Percentiles rank a stretch among this genome's conserved stretches.
phyloP scores from a whole-genome alignment of 1,140 invertebrate species.

The Oncopodura yosiiana region DNA sequence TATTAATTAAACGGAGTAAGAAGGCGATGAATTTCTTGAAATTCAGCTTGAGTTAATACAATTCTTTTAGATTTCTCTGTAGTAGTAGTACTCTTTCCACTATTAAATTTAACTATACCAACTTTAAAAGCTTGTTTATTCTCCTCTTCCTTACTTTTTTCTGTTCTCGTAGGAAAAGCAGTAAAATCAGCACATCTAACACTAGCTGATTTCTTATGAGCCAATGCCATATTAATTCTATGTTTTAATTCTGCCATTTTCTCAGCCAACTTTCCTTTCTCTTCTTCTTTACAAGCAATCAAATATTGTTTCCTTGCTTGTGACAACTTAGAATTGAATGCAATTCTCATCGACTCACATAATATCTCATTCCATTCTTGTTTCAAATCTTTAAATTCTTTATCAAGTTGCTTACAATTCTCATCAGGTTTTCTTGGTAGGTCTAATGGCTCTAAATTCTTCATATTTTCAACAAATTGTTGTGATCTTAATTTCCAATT shows the following conservation, averaged over 20 bases:
- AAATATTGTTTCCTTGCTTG: constrained; percentile 26
- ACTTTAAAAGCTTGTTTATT: constrained; percentile 19
- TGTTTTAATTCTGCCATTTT: constrained; percentile 30
- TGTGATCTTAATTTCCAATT: constrained; percentile 30
- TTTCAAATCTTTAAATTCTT: constrained; percentile 25
- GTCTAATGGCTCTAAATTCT: constrained; percentile 22
- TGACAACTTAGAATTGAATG: constrained; percentile 7
- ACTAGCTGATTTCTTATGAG: constrained; percentile 8
- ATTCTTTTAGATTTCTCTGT: constrained; percentile 18
- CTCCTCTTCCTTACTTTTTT: constrained; percentile 13
- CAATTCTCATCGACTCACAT: constrained; percentile 22
- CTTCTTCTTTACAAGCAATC: constrained; percentile 8
- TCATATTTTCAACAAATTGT: constrained; percentile 24
- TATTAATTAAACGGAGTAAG: constrained; percentile 4
- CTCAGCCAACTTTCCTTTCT: constrained; percentile 16
- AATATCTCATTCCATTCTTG: constrained; percentile 21
- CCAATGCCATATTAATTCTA: constrained; percentile 13
- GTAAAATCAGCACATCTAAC: constrained; percentile 29
- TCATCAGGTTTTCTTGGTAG: constrained; percentile 19
- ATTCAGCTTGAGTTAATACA: constrained; percentile 16
- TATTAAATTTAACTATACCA: constrained; percentile 27
- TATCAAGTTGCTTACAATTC: constrained; percentile 13
- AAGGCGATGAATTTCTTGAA: constrained; percentile 25
- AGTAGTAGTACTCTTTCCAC: constrained; percentile 29
- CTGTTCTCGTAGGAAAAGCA: constrained; percentile 8